phyloP scores from a whole-genome alignment of 1,140 invertebrate genomes.

The Zaprionus lachaisei region DNA sequence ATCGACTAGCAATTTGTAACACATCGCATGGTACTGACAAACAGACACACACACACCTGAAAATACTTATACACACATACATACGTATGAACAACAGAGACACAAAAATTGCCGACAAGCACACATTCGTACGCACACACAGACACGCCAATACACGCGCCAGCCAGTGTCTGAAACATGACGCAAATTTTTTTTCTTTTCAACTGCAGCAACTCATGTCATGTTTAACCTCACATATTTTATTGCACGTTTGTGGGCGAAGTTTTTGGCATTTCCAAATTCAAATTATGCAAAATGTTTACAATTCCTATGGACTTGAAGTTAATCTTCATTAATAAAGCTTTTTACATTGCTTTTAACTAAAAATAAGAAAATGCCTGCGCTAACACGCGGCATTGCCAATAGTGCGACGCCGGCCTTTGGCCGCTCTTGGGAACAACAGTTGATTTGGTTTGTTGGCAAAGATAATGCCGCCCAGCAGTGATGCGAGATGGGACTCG shows the following conservation, averaged over 20 bases:
- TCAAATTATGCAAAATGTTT: conserved; percentile 17
- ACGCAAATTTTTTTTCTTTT: conserved; percentile 60
- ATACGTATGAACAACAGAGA: not conserved
- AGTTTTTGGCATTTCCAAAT: conserved; percentile 24
- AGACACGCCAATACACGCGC: conserved; percentile 53
- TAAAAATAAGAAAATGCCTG: not conserved
- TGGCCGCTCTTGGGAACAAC: conserved; percentile 31
- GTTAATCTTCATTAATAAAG: not conserved
- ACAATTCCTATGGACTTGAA: not conserved
- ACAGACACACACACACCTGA: conserved; percentile 3
- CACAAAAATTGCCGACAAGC: not conserved
- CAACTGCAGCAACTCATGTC: conserved; percentile 34
- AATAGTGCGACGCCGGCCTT: conserved; percentile 41
- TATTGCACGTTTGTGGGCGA: not conserved
- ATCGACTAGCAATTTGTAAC: conserved; percentile 25
- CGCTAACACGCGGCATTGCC: conserved; percentile 32
- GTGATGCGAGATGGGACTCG: not conserved
- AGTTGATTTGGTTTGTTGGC: conserved; percentile 54
- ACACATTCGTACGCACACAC: not conserved
- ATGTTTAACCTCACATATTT: conserved; percentile 63
- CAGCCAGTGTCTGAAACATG: conserved; percentile 58
- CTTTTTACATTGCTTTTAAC: not conserved
- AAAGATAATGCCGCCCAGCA: not conserved
- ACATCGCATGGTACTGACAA: not conserved
- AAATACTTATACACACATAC: conserved; percentile 4